Percentiles rank a stretch among this genome's conserved stretches.
Evolutionary conservation across 2,113 vertebrate genomes (phyloP).

Genomic region (Carassius carassius): DNA sequence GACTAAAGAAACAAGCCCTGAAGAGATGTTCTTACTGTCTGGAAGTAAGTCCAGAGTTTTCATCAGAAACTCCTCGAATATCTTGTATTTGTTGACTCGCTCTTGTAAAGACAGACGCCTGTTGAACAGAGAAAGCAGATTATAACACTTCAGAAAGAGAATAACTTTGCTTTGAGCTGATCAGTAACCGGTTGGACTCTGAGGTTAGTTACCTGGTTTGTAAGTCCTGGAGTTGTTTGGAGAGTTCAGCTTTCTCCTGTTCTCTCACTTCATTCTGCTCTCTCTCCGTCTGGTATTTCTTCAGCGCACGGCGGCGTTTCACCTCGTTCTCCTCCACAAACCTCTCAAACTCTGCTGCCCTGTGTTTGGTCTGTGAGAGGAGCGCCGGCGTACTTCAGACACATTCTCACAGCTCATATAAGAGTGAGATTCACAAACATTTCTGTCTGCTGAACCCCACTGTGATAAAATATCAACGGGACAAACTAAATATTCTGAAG

Average conservation of each 20-base stretch:
- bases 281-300: constrained; percentile 54
- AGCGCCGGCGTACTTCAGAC: neutral
- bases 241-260: constrained; percentile 68
- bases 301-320: constrained; percentile 66
- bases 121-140: constrained; percentile 20
- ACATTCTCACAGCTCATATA: neutral
- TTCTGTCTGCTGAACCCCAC: too few relatives aligned
- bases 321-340: constrained; percentile 72
- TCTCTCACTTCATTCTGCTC: constrained; percentile 68
- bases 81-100: constrained; percentile 69
- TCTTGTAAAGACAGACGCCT: constrained; percentile 72
- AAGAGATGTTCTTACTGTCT: constrained; percentile 64
- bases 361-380: constrained; percentile 67
- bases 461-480: too few relatives aligned
- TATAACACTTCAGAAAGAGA: neutral
- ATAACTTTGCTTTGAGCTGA: too few relatives aligned
- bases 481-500: too few relatives aligned
- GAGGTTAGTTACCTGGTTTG: constrained; percentile 62
- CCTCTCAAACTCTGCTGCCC: constrained; percentile 69
- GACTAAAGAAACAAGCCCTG: neutral
- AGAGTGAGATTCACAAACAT: too few relatives aligned
- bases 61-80: constrained; percentile 74
- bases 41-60: constrained; percentile 74
- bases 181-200: neutral
- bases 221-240: constrained; percentile 66